These are phyloP conservation scores for Philereme transversata DNA, from an alignment of 2,888 invertebrate species.

Conservation along the genomic window DNA sequence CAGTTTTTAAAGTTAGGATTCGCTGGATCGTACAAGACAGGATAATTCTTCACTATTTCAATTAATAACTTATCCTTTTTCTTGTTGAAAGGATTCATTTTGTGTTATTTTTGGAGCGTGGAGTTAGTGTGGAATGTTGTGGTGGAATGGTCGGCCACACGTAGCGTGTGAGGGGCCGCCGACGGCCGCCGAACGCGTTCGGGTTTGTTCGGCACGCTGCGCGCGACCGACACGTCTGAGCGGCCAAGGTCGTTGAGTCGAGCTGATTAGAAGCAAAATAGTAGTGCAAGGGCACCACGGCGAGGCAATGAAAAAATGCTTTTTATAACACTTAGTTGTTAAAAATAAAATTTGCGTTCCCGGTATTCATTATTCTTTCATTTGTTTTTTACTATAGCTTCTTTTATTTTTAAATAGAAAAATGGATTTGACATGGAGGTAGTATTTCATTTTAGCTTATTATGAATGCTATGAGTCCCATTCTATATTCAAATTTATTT, in stretches of 20 bases:
- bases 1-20: constrained; percentile 26
- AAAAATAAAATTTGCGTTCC: no score
- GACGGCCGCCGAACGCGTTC: constrained; percentile 18
- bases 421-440: no score
- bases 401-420: no score
- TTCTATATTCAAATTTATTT: no score
- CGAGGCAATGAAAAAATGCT: no score
- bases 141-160: constrained; percentile 15
- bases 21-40: constrained; percentile 28
- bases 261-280: neutral
- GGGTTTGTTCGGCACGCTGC: constrained; percentile 20
- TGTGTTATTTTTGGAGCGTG: constrained; percentile 1
- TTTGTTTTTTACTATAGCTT: no score
- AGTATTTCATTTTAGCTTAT: no score
- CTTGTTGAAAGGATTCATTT: constrained; percentile 25
- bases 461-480: no score
- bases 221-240: constrained; percentile 19
- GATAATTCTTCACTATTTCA: constrained; percentile 24
- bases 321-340: no score
- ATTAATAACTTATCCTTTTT: constrained; percentile 29
- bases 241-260: constrained; percentile 23
- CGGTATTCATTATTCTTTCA: no score
- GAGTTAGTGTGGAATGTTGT: neutral
- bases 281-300: no score
- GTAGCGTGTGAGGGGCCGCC: constrained; percentile 13